Evolutionary conservation across 2,888 invertebrate genomes (phyloP).

Genomic region (Serrognathus titanus): DNA sequence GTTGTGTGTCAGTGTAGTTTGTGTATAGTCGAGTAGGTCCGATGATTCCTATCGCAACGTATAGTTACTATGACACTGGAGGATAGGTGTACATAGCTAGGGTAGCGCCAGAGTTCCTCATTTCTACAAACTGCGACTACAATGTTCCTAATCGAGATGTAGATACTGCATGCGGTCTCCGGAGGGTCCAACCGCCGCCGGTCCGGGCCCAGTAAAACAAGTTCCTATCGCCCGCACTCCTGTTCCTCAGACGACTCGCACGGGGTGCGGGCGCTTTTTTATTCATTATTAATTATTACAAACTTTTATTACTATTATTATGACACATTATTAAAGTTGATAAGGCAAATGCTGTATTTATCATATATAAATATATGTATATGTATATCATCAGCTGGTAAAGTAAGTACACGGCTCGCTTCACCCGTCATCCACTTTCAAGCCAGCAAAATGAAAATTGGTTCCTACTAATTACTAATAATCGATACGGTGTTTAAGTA

Average conservation of each 20-base stretch:
- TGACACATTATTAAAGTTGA: conserved; percentile 50
- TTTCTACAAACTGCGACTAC: conserved; percentile 47
- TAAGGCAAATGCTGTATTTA: conserved; percentile 51
- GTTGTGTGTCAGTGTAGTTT: conserved; percentile 40
- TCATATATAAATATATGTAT: conserved; percentile 48
- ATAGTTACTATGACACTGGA: conserved; percentile 48
- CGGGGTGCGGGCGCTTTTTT: conserved; percentile 48
- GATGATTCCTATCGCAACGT: conserved; percentile 52
- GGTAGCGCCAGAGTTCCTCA: conserved; percentile 46
- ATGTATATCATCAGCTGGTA: conserved; percentile 51
- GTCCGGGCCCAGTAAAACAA: conserved; percentile 53
- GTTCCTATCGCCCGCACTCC: conserved; percentile 49
- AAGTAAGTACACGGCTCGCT: conserved; percentile 39
- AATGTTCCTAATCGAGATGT: conserved; percentile 50
- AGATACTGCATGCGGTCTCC: conserved; percentile 49
- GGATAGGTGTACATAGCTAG: conserved; percentile 31
- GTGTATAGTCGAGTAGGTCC: conserved; percentile 47
- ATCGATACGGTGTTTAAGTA: conserved; percentile 52
- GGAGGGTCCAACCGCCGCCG: conserved; percentile 48
- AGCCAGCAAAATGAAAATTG: conserved; percentile 40
- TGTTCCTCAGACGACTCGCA: conserved; percentile 47
- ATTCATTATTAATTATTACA: conserved; percentile 49
- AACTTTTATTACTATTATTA: conserved; percentile 48
- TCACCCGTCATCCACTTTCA: conserved; percentile 29
- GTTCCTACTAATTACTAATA: conserved; percentile 53